A percentile compares a stretch with the other conserved stretches of the same genome.
Evolutionary conservation across 2,797 vertebrate species (phyloP).

Genomic region (Schizopygopsis malacanthus): DNA sequence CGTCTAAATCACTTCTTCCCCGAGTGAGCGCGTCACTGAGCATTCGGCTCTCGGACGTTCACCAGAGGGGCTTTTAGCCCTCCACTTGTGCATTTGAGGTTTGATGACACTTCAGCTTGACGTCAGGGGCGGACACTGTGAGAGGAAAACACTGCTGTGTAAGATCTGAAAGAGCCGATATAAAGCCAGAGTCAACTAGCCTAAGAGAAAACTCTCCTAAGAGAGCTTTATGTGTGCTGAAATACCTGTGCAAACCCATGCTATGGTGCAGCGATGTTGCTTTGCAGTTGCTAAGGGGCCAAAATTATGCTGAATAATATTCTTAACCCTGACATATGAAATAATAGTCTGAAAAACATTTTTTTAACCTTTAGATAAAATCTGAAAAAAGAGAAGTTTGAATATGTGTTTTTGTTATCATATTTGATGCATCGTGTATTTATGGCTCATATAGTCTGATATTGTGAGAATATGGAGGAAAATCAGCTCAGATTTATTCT

Average conservation of each 20-base stretch:
- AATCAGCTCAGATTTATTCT: background rate
- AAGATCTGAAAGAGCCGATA: background rate
- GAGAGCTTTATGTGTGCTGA: background rate
- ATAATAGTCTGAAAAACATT: background rate
- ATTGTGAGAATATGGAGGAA: too few species aligned
- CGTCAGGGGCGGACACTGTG: background rate
- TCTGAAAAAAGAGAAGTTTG: too few species aligned
- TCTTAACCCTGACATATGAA: background rate
- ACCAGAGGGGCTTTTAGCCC: background rate
- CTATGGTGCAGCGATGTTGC: background rate
- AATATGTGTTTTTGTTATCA: background rate
- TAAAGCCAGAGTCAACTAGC: background rate
- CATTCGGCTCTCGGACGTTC: slow-evolving; percentile 17
- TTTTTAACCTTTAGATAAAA: background rate
- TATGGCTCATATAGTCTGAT: background rate
- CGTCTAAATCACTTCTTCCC: slow-evolving; percentile 40
- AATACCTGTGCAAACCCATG: background rate
- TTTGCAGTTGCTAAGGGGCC: background rate
- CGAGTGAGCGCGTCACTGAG: background rate
- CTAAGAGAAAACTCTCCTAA: background rate
- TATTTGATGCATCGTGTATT: background rate
- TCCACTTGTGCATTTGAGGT: slow-evolving; percentile 9
- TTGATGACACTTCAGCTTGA: slow-evolving; percentile 16
- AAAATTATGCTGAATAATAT: background rate
- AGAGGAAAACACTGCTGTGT: background rate